These are phyloP conservation scores for Kryptolebias marmoratus DNA, from an alignment of 2,113 vertebrate genomes.

Conservation along the genomic window DNA sequence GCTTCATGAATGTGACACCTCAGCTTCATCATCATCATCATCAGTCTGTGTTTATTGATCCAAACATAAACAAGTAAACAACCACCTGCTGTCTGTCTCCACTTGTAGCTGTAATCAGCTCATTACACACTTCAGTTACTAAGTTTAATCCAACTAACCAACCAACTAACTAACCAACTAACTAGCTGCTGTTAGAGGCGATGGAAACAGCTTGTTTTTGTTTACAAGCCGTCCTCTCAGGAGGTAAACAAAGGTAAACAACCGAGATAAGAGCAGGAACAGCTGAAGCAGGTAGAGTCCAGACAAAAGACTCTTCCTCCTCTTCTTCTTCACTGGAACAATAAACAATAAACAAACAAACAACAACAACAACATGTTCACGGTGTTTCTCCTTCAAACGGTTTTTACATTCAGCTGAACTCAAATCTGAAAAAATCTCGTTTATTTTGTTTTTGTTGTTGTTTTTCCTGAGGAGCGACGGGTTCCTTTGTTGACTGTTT, in stretches of 20 bases:
- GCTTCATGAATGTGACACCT: constrained; percentile 29
- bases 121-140: no score
- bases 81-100: no score
- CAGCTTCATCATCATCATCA: constrained; percentile 11
- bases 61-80: background rate
- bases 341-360: background rate
- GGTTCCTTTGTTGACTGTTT: constrained; percentile 24
- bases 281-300: constrained; percentile 58
- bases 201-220: no score
- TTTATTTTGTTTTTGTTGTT: background rate
- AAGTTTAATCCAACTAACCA: no score
- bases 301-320: constrained; percentile 60
- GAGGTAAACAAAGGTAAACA: background rate
- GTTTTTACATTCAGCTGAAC: background rate
- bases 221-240: background rate
- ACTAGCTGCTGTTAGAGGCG: background rate
- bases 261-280: constrained; percentile 9
- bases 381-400: fast-evolving
- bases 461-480: background rate
- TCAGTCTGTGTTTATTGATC: background rate
- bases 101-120: no score
- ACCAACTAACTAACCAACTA: no score
- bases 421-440: background rate
- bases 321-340: background rate
- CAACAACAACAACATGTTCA: background rate